Percentiles rank a stretch among this genome's conserved stretches.
Evolutionary conservation across 1,140 invertebrate genomes (phyloP).

Genomic region (Araneus ventricosus): DNA sequence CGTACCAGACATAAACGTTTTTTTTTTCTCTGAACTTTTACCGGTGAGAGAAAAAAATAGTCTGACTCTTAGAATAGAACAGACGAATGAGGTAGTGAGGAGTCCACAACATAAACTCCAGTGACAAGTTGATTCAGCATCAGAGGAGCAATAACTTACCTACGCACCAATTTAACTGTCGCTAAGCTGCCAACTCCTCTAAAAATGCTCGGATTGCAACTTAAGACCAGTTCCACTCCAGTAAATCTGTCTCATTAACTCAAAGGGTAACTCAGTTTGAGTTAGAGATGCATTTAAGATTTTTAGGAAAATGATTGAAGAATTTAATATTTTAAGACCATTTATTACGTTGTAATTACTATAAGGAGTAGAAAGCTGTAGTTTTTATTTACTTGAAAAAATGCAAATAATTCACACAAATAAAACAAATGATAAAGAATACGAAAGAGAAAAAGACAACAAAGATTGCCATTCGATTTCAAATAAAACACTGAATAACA

Average conservation of each 20-base stretch:
- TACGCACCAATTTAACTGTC: conserved; percentile 54
- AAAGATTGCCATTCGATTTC: no score
- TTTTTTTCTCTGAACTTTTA: not conserved
- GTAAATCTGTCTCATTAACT: conserved; percentile 35
- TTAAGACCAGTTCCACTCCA: conserved; percentile 20
- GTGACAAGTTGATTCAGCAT: conserved; percentile 71
- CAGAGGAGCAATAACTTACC: conserved; percentile 57
- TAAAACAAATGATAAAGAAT: no score
- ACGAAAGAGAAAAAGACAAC: no score
- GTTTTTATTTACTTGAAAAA: no score
- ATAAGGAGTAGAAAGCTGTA: no score
- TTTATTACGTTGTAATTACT: no score
- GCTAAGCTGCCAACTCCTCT: conserved; percentile 45
- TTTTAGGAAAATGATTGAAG: no score
- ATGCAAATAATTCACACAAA: no score
- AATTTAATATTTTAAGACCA: no score
- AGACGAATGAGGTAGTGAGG: conserved; percentile 21
- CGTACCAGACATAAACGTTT: conserved; percentile 56
- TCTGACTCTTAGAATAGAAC: conserved; percentile 43
- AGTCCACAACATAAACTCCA: conserved; percentile 61
- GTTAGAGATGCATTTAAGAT: not conserved
- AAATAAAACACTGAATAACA: no score
- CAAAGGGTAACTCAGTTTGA: conserved; percentile 9
- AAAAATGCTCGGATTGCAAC: conserved; percentile 32
- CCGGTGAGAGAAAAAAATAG: conserved; percentile 19